A percentile compares a stretch with the other conserved stretches of the same genome.
Evolutionary conservation across 2,113 vertebrate genomes (phyloP).

Genomic region (Hydrolagus affinis): DNA sequence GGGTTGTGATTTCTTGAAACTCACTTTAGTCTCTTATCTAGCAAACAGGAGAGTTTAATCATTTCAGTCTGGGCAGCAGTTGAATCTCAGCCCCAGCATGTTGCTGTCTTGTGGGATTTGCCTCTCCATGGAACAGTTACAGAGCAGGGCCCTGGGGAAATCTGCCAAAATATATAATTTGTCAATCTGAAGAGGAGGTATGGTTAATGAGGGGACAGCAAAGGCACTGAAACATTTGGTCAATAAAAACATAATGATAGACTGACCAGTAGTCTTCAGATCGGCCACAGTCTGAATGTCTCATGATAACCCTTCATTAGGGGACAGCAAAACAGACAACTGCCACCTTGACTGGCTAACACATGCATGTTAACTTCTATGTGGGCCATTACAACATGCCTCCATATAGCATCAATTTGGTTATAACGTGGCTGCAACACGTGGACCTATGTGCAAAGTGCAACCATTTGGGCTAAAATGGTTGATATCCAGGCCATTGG

Average conservation of each 20-base stretch:
- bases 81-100: not conserved
- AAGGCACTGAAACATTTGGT: not conserved
- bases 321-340: too few relatives aligned
- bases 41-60: not conserved
- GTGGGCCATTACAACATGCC: too few relatives aligned
- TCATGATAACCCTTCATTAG: not conserved
- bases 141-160: not conserved
- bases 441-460: too few relatives aligned
- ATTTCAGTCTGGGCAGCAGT: not conserved
- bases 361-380: too few relatives aligned
- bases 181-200: not conserved
- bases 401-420: too few relatives aligned
- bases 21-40: not conserved
- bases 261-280: not conserved
- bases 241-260: not conserved
- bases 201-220: not conserved
- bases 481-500: too few relatives aligned
- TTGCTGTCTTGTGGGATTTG: not conserved
- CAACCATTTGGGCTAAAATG: too few relatives aligned
- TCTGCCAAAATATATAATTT: not conserved
- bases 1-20: not conserved
- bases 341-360: too few relatives aligned
- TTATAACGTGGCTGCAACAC: too few relatives aligned
- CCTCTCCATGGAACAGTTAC: not conserved
- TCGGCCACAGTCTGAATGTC: not conserved